Conservation (phyloP, 2,113 vertebrate genomes). For the Semicossyphus pulcher region DNA sequence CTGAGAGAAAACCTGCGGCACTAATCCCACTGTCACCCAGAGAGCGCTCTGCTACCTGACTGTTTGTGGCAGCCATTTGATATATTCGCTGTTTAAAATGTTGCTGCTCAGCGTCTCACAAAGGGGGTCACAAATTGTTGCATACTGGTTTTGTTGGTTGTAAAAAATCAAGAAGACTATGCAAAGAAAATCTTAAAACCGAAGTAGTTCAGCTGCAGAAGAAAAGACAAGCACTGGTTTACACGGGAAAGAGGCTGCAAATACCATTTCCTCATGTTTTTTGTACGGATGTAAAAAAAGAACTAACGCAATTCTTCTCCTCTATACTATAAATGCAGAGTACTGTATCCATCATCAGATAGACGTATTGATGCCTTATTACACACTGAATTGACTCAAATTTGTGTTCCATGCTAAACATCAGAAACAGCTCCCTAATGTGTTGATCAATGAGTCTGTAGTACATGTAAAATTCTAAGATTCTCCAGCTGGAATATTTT, state of each 20-base stretch:
- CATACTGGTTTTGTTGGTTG: conserved; percentile 42
- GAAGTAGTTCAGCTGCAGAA: background rate
- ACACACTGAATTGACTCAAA: background rate
- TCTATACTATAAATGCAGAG: background rate
- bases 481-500: background rate
- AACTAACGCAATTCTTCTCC: background rate
- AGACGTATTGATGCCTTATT: background rate
- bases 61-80: conserved; percentile 75
- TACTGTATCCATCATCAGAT: background rate
- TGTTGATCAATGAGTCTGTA: too few species aligned
- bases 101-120: conserved; percentile 44
- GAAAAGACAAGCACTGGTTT: conserved; percentile 3
- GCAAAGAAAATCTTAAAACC: conserved; percentile 1
- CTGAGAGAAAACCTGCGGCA: conserved; percentile 87
- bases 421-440: background rate
- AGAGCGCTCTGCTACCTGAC: conserved; percentile 78
- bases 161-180: conserved; percentile 36
- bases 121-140: conserved; percentile 59
- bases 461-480: background rate
- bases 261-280: background rate
- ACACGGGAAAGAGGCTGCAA: background rate
- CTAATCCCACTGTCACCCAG: conserved; percentile 88
- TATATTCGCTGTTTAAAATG: conserved; percentile 68
- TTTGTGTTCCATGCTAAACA: background rate
- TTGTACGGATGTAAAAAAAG: background rate